Evolutionary conservation across 1,140 invertebrate genomes (phyloP), one percentile per base, ranked within the genome.

Genomic region (Bombus polaris): DNA sequence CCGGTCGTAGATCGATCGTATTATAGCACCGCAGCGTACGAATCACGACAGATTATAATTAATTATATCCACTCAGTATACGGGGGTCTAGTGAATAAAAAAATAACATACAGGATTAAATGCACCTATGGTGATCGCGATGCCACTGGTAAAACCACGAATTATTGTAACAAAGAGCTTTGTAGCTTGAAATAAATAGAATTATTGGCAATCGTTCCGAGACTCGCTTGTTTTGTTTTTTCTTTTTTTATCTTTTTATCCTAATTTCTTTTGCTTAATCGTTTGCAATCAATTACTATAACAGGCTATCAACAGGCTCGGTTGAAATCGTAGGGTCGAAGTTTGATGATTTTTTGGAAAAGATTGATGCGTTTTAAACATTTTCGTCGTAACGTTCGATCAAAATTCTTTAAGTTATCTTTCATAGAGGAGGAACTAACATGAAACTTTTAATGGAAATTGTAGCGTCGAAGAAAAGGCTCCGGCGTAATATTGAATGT

Each of bases 31-130:
- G 25, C 57, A 25, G 65, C 68, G 78, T 72, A 72, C 57, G 57
- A 32, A 85, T 81, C 78, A 74, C 78, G 66, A 68, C 15, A 25
- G 42, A 73, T 15, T 65, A 81, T 81, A 73, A 79, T 70, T 84
- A 70, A 47, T 47, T 81, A 25, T 25, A 15, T 53, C 47, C 57
- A 83, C 65, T 65, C 47, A 15, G 8, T 71, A 81, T 42, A 68
- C 22, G 37, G 59, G 32, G 25, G n/a, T 65, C 32, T 53, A 59
- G 22, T 4, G 22, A 22, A 44, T 57, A 53, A 53, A 73, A 47
- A 65, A n/a, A 65, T 22, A 39, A 62, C 35, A 32, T 80, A 85
- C 53, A 32, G n/a, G 76, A 80, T 80, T 73, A 85, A 44, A 66
- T 62, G 47, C 32, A 79, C 13, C 57, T 37, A 73, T 59, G 53